These are phyloP conservation scores for Eleginops maclovinus DNA, from an alignment of 2,113 vertebrate species.

Conservation along the genomic window DNA sequence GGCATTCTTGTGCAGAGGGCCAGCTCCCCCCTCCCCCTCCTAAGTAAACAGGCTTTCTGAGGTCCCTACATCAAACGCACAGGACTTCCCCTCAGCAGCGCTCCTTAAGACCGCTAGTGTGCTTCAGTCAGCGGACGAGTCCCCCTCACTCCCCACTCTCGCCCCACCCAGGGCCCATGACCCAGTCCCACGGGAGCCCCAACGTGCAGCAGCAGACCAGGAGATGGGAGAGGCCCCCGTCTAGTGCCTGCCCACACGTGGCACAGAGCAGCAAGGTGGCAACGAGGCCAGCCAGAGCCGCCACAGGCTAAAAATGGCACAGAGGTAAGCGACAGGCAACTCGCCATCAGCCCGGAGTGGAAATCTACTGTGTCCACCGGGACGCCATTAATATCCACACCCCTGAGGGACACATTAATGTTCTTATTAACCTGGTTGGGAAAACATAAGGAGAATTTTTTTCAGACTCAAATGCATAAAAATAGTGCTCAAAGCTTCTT, in stretches of 20 bases:
- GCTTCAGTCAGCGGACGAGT: slow-evolving; percentile 52
- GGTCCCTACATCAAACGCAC: slow-evolving; percentile 82
- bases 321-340: slow-evolving; percentile 56
- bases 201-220: slow-evolving; percentile 37
- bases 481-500: neutral
- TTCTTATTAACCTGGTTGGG: neutral
- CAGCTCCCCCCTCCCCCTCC: slow-evolving; percentile 31
- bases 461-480: neutral
- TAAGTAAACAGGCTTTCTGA: slow-evolving; percentile 81
- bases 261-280: slow-evolving; percentile 64
- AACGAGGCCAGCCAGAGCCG: slow-evolving; percentile 52
- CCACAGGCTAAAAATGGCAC: slow-evolving; percentile 71
- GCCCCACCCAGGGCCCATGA: slow-evolving; percentile 25
- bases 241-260: slow-evolving; percentile 58
- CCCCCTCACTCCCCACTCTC: neutral
- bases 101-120: slow-evolving; percentile 77
- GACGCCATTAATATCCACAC: slow-evolving; percentile 20
- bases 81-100: slow-evolving; percentile 80
- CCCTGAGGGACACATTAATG: too few relatives aligned
- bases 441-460: neutral
- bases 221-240: slow-evolving; percentile 35
- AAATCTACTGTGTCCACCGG: slow-evolving; percentile 69
- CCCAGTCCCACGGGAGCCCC: slow-evolving; percentile 56
- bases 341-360: slow-evolving; percentile 54
- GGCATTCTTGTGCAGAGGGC: slow-evolving; percentile 79